These are phyloP conservation scores for Stomatorhinus walkeri DNA, from an alignment of 2,797 vertebrate species.

Conservation along the genomic window DNA sequence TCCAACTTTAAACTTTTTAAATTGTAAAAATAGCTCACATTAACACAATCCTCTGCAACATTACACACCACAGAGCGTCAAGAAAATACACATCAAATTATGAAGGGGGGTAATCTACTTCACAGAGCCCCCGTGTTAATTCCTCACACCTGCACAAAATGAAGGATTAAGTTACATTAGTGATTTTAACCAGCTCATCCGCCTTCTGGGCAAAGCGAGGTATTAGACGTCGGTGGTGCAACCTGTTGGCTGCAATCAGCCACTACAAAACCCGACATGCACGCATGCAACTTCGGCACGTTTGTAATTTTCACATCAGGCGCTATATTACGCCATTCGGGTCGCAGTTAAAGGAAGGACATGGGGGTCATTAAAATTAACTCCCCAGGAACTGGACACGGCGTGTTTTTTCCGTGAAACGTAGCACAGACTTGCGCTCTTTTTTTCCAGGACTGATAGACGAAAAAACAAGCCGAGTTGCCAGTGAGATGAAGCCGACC, in stretches of 20 bases:
- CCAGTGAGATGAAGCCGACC: background rate
- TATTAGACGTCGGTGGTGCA: constrained; percentile 25
- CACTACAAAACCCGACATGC: constrained; percentile 42
- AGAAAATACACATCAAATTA: background rate
- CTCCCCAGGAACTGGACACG: background rate
- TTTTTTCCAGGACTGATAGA: background rate
- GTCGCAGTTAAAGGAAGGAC: background rate
- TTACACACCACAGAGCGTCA: background rate
- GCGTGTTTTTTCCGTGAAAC: background rate
- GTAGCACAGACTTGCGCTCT: background rate
- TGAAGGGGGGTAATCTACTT: background rate
- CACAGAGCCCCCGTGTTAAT: background rate
- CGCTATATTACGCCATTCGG: background rate
- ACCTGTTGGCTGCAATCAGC: constrained; percentile 56
- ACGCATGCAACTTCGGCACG: constrained; percentile 8
- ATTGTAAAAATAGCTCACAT: background rate
- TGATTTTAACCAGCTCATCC: background rate
- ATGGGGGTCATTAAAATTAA: background rate
- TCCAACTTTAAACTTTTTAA: background rate
- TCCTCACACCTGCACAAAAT: constrained; percentile 6
- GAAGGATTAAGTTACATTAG: constrained; percentile 3
- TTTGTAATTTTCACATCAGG: background rate
- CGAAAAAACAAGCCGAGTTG: background rate
- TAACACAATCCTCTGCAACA: background rate
- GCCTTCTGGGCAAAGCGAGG: background rate